Percentiles rank a stretch among this genome's conserved stretches.
phyloP scores from a whole-genome alignment of 2,113 vertebrate species.

The Rhombomys opimus region DNA sequence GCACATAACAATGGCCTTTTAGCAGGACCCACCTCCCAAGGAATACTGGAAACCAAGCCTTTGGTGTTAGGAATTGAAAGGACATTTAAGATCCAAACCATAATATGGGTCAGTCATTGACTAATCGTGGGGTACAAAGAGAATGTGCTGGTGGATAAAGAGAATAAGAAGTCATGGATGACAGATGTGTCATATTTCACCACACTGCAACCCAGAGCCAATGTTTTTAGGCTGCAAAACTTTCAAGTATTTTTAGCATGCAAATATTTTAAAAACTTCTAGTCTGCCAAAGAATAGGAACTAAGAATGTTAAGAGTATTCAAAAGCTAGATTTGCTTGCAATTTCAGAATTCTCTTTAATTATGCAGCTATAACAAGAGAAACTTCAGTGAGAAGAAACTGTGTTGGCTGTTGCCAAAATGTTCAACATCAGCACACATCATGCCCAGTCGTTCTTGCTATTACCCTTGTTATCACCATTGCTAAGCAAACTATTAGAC shows the following conservation, averaged over 20 bases:
- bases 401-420: neutral
- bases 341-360: constrained; percentile 23
- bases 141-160: neutral
- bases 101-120: neutral
- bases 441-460: neutral
- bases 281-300: neutral
- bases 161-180: neutral
- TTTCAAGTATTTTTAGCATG: constrained; percentile 9
- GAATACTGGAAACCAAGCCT: neutral
- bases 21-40: neutral
- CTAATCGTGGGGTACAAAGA: neutral
- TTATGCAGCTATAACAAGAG: neutral
- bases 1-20: neutral
- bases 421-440: neutral
- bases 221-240: constrained; percentile 17
- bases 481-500: neutral
- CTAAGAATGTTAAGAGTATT: neutral
- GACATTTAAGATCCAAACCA: neutral
- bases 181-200: constrained; percentile 1
- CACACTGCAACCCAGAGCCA: neutral
- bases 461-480: neutral
- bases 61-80: neutral
- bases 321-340: constrained; percentile 13
- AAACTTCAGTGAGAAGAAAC: neutral
- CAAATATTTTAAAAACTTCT: constrained; percentile 48